Conservation (phyloP, 2,113 vertebrate genomes). For the Chlamydotis undulata region DNA sequence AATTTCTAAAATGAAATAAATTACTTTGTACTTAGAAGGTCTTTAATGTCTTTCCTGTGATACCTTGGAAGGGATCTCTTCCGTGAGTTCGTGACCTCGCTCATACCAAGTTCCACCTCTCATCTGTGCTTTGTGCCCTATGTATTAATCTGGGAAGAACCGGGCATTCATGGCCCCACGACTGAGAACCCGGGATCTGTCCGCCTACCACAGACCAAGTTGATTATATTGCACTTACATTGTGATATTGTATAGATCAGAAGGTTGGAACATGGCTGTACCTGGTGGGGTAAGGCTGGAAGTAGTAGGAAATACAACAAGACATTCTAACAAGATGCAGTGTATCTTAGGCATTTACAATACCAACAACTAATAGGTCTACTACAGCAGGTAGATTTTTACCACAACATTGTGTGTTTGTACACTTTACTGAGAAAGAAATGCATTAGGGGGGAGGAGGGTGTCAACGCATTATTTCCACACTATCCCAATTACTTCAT, state of each 20-base stretch:
- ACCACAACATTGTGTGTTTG: neutral
- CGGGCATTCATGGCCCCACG: neutral
- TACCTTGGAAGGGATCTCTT: neutral
- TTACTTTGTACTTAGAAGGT: neutral
- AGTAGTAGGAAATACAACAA: neutral
- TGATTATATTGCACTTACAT: too few species aligned
- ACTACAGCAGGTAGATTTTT: neutral
- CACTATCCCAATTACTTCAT: neutral
- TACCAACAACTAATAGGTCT: neutral
- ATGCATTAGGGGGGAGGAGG: neutral
- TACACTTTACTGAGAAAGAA: neutral
- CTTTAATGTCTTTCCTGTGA: neutral
- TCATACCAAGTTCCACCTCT: neutral
- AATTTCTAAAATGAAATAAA: neutral
- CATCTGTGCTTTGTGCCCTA: neutral
- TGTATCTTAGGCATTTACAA: neutral
- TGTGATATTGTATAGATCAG: neutral
- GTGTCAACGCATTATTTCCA: neutral
- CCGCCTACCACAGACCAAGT: neutral
- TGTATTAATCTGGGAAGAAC: neutral
- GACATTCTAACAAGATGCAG: neutral
- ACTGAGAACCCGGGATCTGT: neutral
- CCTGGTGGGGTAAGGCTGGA: neutral
- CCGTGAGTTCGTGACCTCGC: neutral
- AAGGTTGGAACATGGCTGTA: neutral